phyloP scores from a whole-genome alignment of 2,797 vertebrate genomes.

The Avahi laniger region DNA sequence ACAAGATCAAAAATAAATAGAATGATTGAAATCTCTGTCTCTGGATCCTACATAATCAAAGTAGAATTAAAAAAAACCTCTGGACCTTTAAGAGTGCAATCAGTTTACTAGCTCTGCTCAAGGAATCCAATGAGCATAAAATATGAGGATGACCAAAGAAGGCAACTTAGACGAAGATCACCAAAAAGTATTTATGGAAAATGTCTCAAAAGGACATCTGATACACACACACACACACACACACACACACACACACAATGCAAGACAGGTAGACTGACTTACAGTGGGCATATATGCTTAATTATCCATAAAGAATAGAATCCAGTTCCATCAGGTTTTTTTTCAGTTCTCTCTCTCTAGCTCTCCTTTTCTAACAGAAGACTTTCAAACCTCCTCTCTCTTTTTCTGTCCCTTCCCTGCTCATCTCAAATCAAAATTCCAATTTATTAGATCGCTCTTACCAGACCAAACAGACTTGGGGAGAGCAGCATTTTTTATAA shows the following conservation, averaged over 20 bases:
- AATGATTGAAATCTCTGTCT: conserved; percentile 19
- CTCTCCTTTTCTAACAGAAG: conserved; percentile 1
- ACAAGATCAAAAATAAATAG: neutral
- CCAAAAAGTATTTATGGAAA: neutral
- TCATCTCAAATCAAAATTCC: conserved; percentile 53
- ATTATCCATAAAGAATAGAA: neutral
- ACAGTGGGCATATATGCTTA: neutral
- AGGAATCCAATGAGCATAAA: neutral
- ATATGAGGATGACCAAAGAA: neutral
- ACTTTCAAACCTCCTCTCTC: neutral
- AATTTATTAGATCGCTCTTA: conserved; percentile 49
- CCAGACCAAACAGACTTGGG: conserved; percentile 36
- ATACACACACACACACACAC: neutral
- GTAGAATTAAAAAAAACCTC: neutral
- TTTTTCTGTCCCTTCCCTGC: neutral
- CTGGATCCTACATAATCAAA: neutral
- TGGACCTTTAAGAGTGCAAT: neutral
- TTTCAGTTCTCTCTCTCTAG: neutral
- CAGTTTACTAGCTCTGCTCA: neutral
- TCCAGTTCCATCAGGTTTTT: neutral
- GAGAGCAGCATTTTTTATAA: conserved; percentile 36
- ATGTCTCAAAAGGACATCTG: neutral
- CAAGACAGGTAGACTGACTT: neutral
- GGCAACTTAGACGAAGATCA: neutral
- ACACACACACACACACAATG: neutral